Evolutionary conservation across 1,140 invertebrate genomes (phyloP).

Genomic region (Hirudo medicinalis): DNA sequence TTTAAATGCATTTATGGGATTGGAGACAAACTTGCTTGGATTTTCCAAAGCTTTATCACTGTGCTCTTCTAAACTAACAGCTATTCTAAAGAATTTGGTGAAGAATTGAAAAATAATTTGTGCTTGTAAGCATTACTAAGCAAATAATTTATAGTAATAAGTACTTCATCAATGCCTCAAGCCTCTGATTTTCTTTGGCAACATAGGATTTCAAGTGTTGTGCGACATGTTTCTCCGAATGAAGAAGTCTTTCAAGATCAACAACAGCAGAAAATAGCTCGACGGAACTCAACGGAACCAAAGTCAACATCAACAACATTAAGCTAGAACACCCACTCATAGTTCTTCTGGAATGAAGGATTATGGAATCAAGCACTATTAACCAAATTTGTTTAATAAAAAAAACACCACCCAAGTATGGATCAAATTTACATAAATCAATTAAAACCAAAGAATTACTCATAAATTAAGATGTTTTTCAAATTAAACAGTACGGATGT

Average conservation of each 20-base stretch:
- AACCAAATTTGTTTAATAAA: too few species aligned
- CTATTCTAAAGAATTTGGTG: slow-evolving; percentile 28
- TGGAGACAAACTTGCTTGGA: slow-evolving; percentile 68
- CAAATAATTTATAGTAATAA: slow-evolving; percentile 3
- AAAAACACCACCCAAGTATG: too few species aligned
- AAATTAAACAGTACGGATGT: too few species aligned
- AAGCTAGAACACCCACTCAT: too few species aligned
- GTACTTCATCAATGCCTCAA: slow-evolving; percentile 57
- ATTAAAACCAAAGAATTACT: too few species aligned
- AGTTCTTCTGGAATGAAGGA: too few species aligned
- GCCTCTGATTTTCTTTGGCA: slow-evolving; percentile 61
- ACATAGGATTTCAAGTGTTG: slow-evolving; percentile 69
- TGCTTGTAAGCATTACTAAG: too few species aligned
- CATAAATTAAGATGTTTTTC: too few species aligned
- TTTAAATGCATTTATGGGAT: slow-evolving; percentile 91
- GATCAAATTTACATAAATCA: too few species aligned
- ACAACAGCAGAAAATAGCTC: slow-evolving; percentile 77
- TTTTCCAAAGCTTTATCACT: slow-evolving; percentile 64
- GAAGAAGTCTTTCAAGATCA: slow-evolving; percentile 74
- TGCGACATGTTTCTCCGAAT: slow-evolving; percentile 65
- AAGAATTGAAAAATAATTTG: too few species aligned
- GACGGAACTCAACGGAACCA: slow-evolving; percentile 23
- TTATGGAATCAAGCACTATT: too few species aligned
- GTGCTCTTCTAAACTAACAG: slow-evolving; percentile 47
- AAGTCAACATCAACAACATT: too few species aligned